phyloP scores from a whole-genome alignment of 2,888 invertebrate genomes.

The Pollenia angustigena region DNA sequence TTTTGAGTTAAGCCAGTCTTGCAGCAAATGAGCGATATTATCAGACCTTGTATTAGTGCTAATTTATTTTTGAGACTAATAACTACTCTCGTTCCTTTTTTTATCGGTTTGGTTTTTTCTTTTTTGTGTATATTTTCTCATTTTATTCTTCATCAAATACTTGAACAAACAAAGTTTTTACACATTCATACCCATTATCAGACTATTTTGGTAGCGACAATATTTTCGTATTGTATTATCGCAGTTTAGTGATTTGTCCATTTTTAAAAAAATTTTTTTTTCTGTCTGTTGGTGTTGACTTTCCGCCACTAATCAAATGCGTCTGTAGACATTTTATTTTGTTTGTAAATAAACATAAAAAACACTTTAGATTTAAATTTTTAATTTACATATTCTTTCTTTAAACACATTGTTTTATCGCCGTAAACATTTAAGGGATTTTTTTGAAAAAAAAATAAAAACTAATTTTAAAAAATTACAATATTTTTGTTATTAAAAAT shows the following conservation, averaged over 20 bases:
- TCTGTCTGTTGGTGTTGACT: background rate
- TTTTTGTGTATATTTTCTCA: background rate
- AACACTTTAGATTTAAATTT: constrained; percentile 48
- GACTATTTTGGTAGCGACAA: constrained; percentile 51
- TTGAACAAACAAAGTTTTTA: constrained; percentile 31
- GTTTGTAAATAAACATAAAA: constrained; percentile 33
- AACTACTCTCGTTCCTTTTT: background rate
- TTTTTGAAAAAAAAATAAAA: background rate
- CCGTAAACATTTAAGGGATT: constrained; percentile 15
- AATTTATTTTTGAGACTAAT: constrained; percentile 20
- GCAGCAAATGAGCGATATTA: background rate
- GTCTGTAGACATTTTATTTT: constrained; percentile 56
- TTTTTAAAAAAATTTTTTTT: constrained; percentile 13
- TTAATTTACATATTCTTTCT: constrained; percentile 1
- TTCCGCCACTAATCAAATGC: constrained; percentile 40
- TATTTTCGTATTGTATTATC: constrained; percentile 65
- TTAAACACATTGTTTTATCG: constrained; percentile 17
- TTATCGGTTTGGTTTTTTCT: constrained; percentile 24
- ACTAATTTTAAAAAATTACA: constrained; percentile 35
- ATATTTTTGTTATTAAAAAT: constrained; percentile 22
- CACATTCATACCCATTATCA: constrained; percentile 44
- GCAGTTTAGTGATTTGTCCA: constrained; percentile 64
- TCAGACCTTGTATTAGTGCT: constrained; percentile 13
- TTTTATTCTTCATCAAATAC: constrained; percentile 8
- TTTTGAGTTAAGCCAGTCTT: too few species aligned